Conservation (phyloP, 2,113 vertebrate species). For the Neopipo cinnamomea region DNA sequence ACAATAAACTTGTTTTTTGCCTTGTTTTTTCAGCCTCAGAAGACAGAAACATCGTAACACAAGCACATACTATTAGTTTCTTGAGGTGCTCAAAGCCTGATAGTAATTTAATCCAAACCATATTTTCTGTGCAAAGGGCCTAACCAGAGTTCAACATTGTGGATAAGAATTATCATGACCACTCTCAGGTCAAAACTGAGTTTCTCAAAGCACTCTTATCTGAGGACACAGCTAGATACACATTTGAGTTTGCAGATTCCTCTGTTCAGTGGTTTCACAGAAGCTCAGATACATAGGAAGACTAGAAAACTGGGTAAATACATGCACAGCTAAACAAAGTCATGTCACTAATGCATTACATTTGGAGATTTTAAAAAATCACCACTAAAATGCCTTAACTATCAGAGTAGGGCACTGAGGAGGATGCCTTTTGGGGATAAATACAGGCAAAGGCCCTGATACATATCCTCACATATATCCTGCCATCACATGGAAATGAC, state of each 20-base stretch:
- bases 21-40: neutral
- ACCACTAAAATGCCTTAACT: neutral
- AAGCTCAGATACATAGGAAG: neutral
- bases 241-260: neutral
- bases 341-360: neutral
- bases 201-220: neutral
- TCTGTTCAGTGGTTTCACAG: neutral
- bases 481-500: neutral
- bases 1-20: neutral
- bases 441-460: neutral
- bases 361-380: neutral
- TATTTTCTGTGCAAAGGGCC: neutral
- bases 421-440: neutral
- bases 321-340: neutral
- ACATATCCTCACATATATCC: neutral
- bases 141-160: neutral
- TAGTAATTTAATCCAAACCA: neutral
- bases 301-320: neutral
- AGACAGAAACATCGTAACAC: neutral
- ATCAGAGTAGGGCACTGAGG: rapidly evolving
- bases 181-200: neutral
- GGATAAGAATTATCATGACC: neutral
- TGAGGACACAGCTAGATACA: neutral
- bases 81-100: neutral
- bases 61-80: neutral